These are phyloP conservation scores for Tipula helvola DNA, from an alignment of 2,888 invertebrate species.

Conservation along the genomic window DNA sequence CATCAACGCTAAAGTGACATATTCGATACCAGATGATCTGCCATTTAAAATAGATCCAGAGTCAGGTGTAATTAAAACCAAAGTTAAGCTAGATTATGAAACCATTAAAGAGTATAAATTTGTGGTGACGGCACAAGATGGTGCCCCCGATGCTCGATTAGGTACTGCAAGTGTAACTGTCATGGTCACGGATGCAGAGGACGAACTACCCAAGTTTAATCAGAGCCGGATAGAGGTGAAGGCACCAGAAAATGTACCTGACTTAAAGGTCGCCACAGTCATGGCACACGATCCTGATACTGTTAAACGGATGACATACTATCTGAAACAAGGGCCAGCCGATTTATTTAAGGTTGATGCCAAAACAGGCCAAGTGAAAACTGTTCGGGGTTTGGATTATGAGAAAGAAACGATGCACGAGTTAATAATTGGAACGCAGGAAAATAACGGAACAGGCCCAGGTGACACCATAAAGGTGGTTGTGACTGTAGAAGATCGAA, in stretches of 20 bases:
- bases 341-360: slow-evolving; percentile 75
- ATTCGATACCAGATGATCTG: slow-evolving; percentile 63
- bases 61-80: slow-evolving; percentile 67
- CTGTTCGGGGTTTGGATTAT: slow-evolving; percentile 62
- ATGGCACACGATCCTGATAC: slow-evolving; percentile 79
- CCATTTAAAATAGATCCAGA: slow-evolving; percentile 68
- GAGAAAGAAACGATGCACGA: slow-evolving; percentile 62
- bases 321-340: slow-evolving; percentile 66
- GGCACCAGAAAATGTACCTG: slow-evolving; percentile 75
- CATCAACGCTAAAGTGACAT: slow-evolving; percentile 67
- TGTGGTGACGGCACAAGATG: slow-evolving; percentile 80
- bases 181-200: slow-evolving; percentile 56
- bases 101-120: slow-evolving; percentile 58
- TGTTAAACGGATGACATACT: slow-evolving; percentile 64
- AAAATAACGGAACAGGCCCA: slow-evolving; percentile 55
- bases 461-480: slow-evolving; percentile 65
- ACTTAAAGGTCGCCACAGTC: slow-evolving; percentile 66
- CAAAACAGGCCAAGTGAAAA: slow-evolving; percentile 64
- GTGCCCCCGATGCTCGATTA: slow-evolving; percentile 70
- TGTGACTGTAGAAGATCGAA: slow-evolving; percentile 61
- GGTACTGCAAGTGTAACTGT: slow-evolving; percentile 81
- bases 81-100: slow-evolving; percentile 67
- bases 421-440: slow-evolving; percentile 68
- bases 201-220: slow-evolving; percentile 69
- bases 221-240: slow-evolving; percentile 59